Evolutionary conservation across 2,113 vertebrate species (phyloP).

Genomic region (Malaclemys terrapin): DNA sequence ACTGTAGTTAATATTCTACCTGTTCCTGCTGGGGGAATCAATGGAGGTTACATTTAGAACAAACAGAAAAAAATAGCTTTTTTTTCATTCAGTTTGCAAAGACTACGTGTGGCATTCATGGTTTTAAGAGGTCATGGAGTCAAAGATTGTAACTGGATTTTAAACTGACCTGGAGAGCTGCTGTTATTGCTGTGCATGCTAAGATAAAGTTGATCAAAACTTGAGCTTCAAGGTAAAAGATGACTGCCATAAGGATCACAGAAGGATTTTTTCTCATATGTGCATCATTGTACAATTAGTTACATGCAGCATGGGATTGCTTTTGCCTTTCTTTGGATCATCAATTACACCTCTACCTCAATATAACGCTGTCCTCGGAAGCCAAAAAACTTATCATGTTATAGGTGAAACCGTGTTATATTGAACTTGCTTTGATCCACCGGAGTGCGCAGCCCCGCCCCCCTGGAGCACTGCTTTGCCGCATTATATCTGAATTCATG

Average conservation of each 20-base stretch:
- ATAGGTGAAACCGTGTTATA: too few species aligned
- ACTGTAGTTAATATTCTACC: background rate
- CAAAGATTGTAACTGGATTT: background rate
- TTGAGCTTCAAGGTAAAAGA: background rate
- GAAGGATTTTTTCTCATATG: background rate
- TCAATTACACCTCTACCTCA: background rate
- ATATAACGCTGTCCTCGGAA: too few species aligned
- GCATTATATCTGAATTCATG: too few species aligned
- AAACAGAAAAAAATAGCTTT: background rate
- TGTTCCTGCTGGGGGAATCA: background rate
- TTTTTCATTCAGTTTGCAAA: conserved; percentile 19
- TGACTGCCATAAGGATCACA: background rate
- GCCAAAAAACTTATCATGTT: too few species aligned
- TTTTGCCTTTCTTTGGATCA: conserved; percentile 5
- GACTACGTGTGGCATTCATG: conserved; percentile 5
- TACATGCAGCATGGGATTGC: background rate
- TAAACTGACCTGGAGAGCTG: background rate
- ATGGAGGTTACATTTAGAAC: conserved; percentile 8
- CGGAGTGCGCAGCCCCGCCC: too few species aligned
- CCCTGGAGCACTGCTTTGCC: too few species aligned
- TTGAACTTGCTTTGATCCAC: too few species aligned
- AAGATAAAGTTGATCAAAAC: conserved; percentile 15
- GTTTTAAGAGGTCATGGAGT: background rate
- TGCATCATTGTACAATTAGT: background rate
- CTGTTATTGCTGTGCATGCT: background rate